Evolutionary conservation across 2,797 vertebrate species (phyloP), one percentile per base, ranked within the genome.

Genomic region (Scleropages formosus): DNA sequence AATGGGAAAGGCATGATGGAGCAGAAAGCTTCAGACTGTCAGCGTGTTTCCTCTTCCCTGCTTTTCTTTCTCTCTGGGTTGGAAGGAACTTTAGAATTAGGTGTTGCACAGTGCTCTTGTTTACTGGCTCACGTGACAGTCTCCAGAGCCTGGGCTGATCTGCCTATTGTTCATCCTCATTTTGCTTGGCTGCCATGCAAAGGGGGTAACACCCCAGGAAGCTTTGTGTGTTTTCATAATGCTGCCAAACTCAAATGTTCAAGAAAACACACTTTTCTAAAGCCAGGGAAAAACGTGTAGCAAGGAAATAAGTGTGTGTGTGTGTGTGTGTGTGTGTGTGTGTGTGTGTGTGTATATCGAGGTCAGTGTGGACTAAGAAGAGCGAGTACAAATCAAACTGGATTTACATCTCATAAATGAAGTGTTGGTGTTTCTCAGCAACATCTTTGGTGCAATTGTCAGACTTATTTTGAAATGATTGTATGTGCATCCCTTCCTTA

Each of bases 51-150:
- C 66, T 67, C 44, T 20, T 16, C 24, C 20, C 65, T 20, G n/a
- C 47, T 67, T 62, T 13, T 60, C n/a, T n/a, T n/a, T n/a, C n/a
- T n/a, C n/a, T n/a, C n/a, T n/a, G n/a, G n/a, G 31, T 31, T 47
- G 47, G 31, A 66, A 46, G 10, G 12, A 16, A n/a, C n/a, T 53
- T 69, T 53, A 83, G 82, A 80, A 24, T 77, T 77, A 82, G 80
- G 83, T 76, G 84, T 73, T 69, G 18, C 75, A 16, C 84, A n/a
- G n/a, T n/a, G n/a, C n/a, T 85, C 91, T 91, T 90, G 90, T 92
- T 91, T 16, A 22, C 53, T 31, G n/a, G 49, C 31, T 46, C 86
- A 83, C 67, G 15, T 65, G n/a, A 39, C 49, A 60, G 46, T 84
- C 78, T 79, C 76, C 31, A 39, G 80, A 16, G 85, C 79, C 78